Evolutionary conservation across 2,888 invertebrate genomes (phyloP), one percentile per base, ranked within the genome.

Genomic region (Iselma pallidipennis): DNA sequence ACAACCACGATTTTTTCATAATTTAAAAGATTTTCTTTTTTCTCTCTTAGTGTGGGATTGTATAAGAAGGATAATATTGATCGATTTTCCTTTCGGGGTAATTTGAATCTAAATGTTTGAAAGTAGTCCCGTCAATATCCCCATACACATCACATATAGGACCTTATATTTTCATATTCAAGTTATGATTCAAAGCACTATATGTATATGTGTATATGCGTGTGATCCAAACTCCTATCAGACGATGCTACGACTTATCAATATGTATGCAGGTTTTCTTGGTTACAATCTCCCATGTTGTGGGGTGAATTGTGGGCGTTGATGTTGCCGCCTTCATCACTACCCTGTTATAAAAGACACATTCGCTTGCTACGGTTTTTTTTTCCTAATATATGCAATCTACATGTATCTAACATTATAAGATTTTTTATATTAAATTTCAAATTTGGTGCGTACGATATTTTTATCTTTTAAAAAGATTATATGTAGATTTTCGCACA

Each of bases 261-360:
- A 74, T 74, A 74, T 74, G 72, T 74, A 74, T 74, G 71, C 67
- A 67, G 67, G 53, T 66, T 61, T n/a, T 29, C 37, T 61, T 57
- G 64, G 60, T 60, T 66, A 59, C 65, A 66, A 60, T 51, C 61
- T 45, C 19, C 45, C 45, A 45, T 21, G 21, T 45, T 45, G 21
- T 19, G 21, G 19, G 7, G 45, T 19, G 45, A 45, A 45, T 21
- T 45, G 45, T 9, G 45, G 45, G 21, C 6, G 45, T 37, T 37
- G 37, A 37, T 37, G 37, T 16, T 37, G 33, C 62, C 61, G 65
- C 67, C 61, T 57, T 65, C 57, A 71, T 70, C 71, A 66, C 70
- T 66, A 66, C 70, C 64, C 61, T 64, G 67, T 62, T 66, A 67
- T 67, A 58, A 33, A 50, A 53, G 26, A 25, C 55, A 48, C 10